Base-by-base conservation (phyloP, 2,797 vertebrate genomes). In the Spinus pinus region DNA sequence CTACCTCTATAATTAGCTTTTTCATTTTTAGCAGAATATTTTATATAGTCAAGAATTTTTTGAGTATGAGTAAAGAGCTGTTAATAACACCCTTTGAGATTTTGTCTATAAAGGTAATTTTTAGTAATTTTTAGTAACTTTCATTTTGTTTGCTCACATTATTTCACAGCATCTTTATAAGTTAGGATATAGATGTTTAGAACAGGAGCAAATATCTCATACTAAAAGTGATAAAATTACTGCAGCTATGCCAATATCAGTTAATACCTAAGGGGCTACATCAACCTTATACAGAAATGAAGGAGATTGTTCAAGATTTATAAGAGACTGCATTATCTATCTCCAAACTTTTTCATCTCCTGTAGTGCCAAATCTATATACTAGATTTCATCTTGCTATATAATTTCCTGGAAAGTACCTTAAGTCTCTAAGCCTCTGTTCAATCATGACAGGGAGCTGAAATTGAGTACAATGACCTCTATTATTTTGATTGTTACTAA, bases 401-500 rank as follows among this genome's bases (percentile, higher is more conserved):
- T 91, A 60, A 91, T 90, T 91, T 87, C 44, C 75, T 86, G 49
- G 60, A 77, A 88, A 91, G 44, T 66, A 77, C 14, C 60, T 79
- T 89, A 81, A 92, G 28, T 67, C 53, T 84, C 41, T 71, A 92
- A 93, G 23, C 14, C 13, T 74, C 46, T 81, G n/a, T 67, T 95
- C 65, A 72, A 0, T 86, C 86, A 67, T 81, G 42, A 61, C 79
- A 86, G 65, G 41, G 56, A 91, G 46, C 18, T 90, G 72, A 86
- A 93, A 80, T 31, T 66, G 57, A 86, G 54, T 88, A 74, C 61
- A 88, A 79, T 86, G 58, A 33, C 61, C 30, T 86, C 80, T 92
- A 74, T 93, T 90, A 90, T 86, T 94, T 69, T 90, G 61, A 54
- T 64, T 81, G 62, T 81, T 94, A 61, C 39, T 84, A 86, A 93